A percentile compares a stretch with the other conserved stretches of the same genome.
phyloP scores from a whole-genome alignment of 2,113 vertebrate genomes.

The Aldabrachelys gigantea region DNA sequence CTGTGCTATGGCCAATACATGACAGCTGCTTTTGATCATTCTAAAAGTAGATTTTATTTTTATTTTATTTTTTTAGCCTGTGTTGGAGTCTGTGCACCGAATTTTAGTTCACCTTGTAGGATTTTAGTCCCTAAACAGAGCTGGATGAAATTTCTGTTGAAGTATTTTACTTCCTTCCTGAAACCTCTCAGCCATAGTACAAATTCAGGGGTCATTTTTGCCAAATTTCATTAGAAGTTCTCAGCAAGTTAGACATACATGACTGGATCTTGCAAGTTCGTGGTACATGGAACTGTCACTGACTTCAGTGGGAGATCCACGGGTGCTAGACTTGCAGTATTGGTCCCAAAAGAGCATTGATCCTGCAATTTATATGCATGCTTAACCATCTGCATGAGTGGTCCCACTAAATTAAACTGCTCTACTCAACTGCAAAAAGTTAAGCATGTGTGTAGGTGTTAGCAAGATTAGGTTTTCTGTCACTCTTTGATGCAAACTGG shows the following conservation, averaged over 20 bases:
- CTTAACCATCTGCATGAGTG: background rate
- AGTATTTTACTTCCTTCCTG: background rate
- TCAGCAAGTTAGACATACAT: background rate
- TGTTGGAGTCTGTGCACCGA: background rate
- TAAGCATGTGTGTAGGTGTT: accelerated
- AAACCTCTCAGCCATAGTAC: background rate
- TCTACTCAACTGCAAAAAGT: background rate
- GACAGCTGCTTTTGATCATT: background rate
- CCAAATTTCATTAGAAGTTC: background rate
- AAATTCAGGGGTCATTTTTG: background rate
- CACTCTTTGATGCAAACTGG: background rate
- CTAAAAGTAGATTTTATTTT: background rate
- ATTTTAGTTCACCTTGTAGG: background rate
- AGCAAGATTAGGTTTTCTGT: background rate
- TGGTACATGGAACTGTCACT: background rate
- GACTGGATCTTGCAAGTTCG: background rate
- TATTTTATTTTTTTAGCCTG: background rate
- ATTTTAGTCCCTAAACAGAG: background rate
- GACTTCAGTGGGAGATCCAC: background rate
- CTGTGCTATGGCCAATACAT: accelerated
- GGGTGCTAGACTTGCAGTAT: background rate
- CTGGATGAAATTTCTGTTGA: background rate
- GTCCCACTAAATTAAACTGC: constrained; percentile 2
- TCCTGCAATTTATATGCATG: background rate
- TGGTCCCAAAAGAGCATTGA: background rate